A percentile compares a stretch with the other conserved stretches of the same genome.
phyloP scores from a whole-genome alignment of 2,113 vertebrate species.

The Arothron firmamentum region DNA sequence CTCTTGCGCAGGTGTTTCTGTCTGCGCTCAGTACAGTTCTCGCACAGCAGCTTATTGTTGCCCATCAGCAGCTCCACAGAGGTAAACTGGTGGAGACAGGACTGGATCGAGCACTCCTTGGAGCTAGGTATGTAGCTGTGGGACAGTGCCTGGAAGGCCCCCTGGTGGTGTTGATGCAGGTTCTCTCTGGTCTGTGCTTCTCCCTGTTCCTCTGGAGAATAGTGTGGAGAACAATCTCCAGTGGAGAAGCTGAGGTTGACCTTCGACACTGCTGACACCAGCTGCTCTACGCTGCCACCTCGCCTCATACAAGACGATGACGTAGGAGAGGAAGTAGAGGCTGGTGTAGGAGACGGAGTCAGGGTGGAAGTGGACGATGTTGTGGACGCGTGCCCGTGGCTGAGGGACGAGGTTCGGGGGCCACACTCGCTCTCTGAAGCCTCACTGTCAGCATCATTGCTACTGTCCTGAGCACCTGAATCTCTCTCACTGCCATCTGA shows the following conservation, averaged over 20 bases:
- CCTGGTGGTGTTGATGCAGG: conserved; percentile 70
- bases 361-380: conserved; percentile 48
- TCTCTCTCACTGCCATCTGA: conserved; percentile 87
- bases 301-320: conserved; percentile 38
- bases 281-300: conserved; percentile 65
- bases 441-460: conserved; percentile 92
- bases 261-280: conserved; percentile 79
- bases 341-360: conserved; percentile 24
- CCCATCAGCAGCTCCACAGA: conserved; percentile 96
- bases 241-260: conserved; percentile 72
- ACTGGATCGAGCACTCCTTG: conserved; percentile 97
- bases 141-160: conserved; percentile 91
- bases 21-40: conserved; percentile 86
- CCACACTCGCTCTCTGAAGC: conserved; percentile 87
- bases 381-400: conserved; percentile 41
- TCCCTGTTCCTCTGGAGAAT: conserved; percentile 56
- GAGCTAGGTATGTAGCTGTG: conserved; percentile 89
- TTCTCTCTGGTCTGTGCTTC: conserved; percentile 55
- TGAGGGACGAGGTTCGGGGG: conserved; percentile 47
- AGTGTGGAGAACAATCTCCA: conserved; percentile 58
- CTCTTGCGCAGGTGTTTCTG: conserved; percentile 79
- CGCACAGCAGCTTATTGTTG: conserved; percentile 96
- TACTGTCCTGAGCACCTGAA: conserved; percentile 82
- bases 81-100: conserved; percentile 96
- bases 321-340: conserved; percentile 19